Evolutionary conservation across 1,140 invertebrate genomes (phyloP).

Genomic region (Drosophila parabipectinata): DNA sequence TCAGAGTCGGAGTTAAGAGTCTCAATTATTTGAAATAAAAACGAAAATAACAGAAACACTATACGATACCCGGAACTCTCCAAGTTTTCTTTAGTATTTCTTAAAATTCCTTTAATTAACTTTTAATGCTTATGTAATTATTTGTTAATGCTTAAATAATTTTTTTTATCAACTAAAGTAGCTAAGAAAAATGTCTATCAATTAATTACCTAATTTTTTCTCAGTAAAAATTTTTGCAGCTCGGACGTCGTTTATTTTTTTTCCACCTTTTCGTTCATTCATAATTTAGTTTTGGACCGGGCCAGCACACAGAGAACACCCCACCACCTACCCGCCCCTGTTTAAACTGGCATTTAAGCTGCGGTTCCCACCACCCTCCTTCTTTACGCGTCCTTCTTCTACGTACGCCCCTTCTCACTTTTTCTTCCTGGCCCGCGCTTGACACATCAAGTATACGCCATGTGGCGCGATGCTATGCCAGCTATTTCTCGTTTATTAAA

Average conservation of each 20-base stretch:
- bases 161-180: background rate
- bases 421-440: conserved; percentile 11
- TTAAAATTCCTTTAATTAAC: background rate
- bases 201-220: conserved; percentile 3
- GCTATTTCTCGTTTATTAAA: conserved; percentile 49
- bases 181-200: background rate
- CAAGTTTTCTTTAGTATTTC: background rate
- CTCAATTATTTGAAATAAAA: too few species aligned
- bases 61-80: too few species aligned
- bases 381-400: background rate
- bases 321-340: background rate
- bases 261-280: conserved; percentile 46
- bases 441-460: conserved; percentile 47
- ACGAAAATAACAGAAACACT: too few species aligned
- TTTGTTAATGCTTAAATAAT: too few species aligned
- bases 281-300: conserved; percentile 40
- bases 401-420: too few species aligned
- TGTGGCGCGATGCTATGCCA: conserved; percentile 39
- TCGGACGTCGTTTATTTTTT: conserved; percentile 30
- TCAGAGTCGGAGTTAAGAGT: too few species aligned
- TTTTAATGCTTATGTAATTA: background rate
- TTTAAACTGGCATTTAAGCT: conserved; percentile 46
- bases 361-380: background rate
- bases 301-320: background rate
- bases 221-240: conserved; percentile 4